phyloP scores from a whole-genome alignment of 2,888 invertebrate genomes.

The Philereme transversata region DNA sequence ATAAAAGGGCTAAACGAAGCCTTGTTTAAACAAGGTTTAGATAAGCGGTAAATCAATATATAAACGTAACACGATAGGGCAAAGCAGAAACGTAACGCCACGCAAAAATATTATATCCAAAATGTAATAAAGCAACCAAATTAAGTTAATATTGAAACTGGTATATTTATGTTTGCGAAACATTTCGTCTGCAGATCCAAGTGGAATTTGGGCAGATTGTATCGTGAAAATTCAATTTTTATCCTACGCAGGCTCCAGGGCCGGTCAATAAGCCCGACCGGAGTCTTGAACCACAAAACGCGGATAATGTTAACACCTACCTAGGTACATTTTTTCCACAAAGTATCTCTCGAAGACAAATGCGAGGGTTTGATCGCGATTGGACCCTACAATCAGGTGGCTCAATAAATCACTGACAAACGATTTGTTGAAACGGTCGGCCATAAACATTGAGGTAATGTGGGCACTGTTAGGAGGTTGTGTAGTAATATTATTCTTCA shows the following conservation, averaged over 20 bases:
- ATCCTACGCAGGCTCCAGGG: constrained; percentile 61
- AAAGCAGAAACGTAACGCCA: constrained; percentile 20
- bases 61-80: constrained; percentile 40
- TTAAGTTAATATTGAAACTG: constrained; percentile 9
- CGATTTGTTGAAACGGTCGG: constrained; percentile 36
- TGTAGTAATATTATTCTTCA: too few relatives aligned
- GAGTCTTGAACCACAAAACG: constrained; percentile 72
- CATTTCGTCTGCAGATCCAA: constrained; percentile 33
- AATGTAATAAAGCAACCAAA: constrained; percentile 16
- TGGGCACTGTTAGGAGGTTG: too few relatives aligned
- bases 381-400: constrained; percentile 33
- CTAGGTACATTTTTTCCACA: constrained; percentile 42
- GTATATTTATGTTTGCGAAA: constrained; percentile 21
- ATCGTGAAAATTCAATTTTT: constrained; percentile 46
- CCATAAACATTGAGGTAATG: neutral
- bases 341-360: constrained; percentile 51
- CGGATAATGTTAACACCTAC: constrained; percentile 44
- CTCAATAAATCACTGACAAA: constrained; percentile 40
- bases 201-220: constrained; percentile 40
- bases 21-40: constrained; percentile 62
- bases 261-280: constrained; percentile 71
- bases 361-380: constrained; percentile 40
- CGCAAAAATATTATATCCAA: constrained; percentile 13
- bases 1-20: constrained; percentile 64
- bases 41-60: constrained; percentile 67